A percentile compares a stretch with the other conserved stretches of the same genome.
Evolutionary conservation across 2,888 invertebrate species (phyloP).

Genomic region (Euzetes globulus): DNA sequence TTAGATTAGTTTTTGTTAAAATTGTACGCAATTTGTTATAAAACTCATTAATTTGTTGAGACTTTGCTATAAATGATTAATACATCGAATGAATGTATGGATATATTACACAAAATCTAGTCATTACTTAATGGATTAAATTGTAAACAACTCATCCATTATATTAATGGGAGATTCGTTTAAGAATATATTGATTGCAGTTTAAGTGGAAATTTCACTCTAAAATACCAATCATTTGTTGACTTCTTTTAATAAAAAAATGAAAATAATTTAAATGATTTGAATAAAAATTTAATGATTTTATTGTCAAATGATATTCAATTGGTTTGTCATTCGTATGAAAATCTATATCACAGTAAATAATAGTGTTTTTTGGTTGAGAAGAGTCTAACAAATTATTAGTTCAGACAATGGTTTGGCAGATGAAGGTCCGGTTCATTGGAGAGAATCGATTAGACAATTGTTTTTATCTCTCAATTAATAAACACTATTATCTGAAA

Average conservation of each 20-base stretch:
- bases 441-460: neutral
- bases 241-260: too few relatives aligned
- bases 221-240: neutral
- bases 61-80: neutral
- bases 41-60: neutral
- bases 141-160: neutral
- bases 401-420: neutral
- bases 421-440: neutral
- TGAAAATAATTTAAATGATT: neutral
- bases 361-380: neutral
- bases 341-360: conserved; percentile 9
- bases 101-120: neutral
- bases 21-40: neutral
- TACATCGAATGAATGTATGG: neutral
- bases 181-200: neutral
- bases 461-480: neutral
- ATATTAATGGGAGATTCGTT: neutral
- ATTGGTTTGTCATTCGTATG: neutral
- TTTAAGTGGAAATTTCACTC: neutral
- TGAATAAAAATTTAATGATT: conserved; percentile 12
- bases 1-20: neutral
- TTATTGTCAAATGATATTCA: neutral
- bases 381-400: neutral
- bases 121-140: neutral
- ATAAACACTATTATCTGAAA: neutral